Evolutionary conservation across 2,797 vertebrate species (phyloP).

Genomic region (Neosilurus mollespiculum): DNA sequence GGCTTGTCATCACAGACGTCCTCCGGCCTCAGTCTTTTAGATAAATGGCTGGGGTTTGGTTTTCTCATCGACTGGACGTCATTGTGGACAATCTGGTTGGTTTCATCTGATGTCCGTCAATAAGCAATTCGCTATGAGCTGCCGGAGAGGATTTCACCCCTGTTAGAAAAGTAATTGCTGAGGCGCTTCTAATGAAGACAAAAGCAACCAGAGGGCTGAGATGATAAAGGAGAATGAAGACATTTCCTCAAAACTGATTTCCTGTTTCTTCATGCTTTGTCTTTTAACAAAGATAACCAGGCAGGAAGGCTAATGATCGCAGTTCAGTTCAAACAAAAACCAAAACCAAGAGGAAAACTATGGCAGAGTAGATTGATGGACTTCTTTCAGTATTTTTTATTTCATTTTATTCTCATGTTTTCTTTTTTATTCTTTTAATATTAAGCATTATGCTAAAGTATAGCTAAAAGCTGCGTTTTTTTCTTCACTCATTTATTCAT

Average conservation of each 20-base stretch:
- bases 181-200: constrained; percentile 60
- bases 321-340: background rate
- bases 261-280: constrained; percentile 39
- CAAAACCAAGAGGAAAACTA: constrained; percentile 26
- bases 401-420: background rate
- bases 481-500: background rate
- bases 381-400: background rate
- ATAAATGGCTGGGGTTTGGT: constrained; percentile 57
- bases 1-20: background rate
- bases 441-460: background rate
- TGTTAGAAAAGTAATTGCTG: constrained; percentile 47
- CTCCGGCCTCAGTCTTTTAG: constrained; percentile 41
- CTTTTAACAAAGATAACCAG: constrained; percentile 22
- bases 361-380: background rate
- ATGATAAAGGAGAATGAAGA: constrained; percentile 52
- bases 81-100: constrained; percentile 44
- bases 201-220: constrained; percentile 54
- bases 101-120: constrained; percentile 58
- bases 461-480: background rate
- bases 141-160: constrained; percentile 27
- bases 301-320: background rate
- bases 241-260: constrained; percentile 57
- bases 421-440: background rate
- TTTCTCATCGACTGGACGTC: constrained; percentile 43
- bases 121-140: constrained; percentile 53